Base-by-base conservation (phyloP, 2,888 invertebrate species). In the Drosophila glabriapex region DNA sequence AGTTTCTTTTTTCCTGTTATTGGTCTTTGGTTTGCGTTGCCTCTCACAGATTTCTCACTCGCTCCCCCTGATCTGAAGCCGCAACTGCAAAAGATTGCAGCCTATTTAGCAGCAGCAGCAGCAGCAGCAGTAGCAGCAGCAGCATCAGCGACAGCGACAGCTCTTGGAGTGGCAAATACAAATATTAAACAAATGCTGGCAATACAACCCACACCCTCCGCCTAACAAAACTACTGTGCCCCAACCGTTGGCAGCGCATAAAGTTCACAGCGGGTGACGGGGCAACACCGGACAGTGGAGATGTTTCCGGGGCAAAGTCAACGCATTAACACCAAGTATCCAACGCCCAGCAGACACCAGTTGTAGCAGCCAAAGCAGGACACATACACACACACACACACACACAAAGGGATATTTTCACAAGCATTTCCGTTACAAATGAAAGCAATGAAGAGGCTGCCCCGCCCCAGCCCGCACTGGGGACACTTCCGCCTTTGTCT, bases 381-480 rank as follows among this genome's bases (percentile, higher is more conserved):
- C 66, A 49, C 41, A 72, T 33, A 53, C 31, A 37, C 39, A 60
- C 25, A 49, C 54, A 55, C 31, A 28, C 43, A 19, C 62, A 58
- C 52, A 70, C 41, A 70, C 50, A 80, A 75, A 76, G 80, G 90
- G 90, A 87, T 83, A 88, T 78, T 87, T 88, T 90, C 82, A 83
- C 82, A 90, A 90, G 82, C 90, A 88, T 88, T 87, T 87, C 87
- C 87, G 87, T 73, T 90, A 89, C 89, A 86, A 86, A 86, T 86
- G 85, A 89, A 86, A 85, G 90, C 87, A 84, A 86, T 84, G 82
- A 82, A 82, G 56, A 76, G 80, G 41, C 60, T 54, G 49, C 52
- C 49, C 37, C 33, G 22, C 19, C 41, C 6, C 52, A 55, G 68
- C 28, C 53, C 63, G 63, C 69, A 79, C 52, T 67, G 75, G 78